Conservation (phyloP, 2,888 invertebrate species). For the Agrilus biguttatus region DNA sequence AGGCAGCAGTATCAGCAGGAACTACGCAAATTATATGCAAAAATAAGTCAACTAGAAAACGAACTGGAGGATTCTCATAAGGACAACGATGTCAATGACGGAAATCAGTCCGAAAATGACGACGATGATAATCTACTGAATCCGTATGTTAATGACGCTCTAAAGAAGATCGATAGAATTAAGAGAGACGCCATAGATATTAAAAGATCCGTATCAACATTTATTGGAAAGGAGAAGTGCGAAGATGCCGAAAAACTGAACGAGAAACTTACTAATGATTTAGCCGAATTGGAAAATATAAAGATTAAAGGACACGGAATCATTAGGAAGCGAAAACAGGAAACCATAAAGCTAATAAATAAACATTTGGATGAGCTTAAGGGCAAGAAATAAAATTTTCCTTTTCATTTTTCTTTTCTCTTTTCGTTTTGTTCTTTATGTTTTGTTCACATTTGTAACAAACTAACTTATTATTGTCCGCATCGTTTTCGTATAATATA, state of each 20-base stretch:
- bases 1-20: constrained; percentile 4
- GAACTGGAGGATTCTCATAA: not conserved
- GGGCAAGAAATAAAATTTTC: not conserved
- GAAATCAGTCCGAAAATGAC: not conserved
- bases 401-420: too few species aligned
- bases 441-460: too few species aligned
- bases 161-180: constrained; percentile 2
- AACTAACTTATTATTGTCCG: too few species aligned
- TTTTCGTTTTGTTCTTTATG: too few species aligned
- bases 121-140: not conserved
- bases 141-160: constrained; percentile 1
- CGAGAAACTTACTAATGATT: not conserved
- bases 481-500: too few species aligned
- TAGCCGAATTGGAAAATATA: constrained; percentile 1
- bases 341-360: not conserved
- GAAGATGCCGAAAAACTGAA: not conserved
- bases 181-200: not conserved
- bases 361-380: constrained; percentile 4
- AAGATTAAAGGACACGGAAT: not conserved
- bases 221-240: not conserved
- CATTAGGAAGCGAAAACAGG: constrained; percentile 1
- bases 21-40: constrained; percentile 1
- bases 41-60: not conserved
- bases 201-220: not conserved
- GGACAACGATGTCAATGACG: not conserved